Evolutionary conservation across 1,140 invertebrate genomes (phyloP).

Genomic region (Zaprionus ghesquierei): DNA sequence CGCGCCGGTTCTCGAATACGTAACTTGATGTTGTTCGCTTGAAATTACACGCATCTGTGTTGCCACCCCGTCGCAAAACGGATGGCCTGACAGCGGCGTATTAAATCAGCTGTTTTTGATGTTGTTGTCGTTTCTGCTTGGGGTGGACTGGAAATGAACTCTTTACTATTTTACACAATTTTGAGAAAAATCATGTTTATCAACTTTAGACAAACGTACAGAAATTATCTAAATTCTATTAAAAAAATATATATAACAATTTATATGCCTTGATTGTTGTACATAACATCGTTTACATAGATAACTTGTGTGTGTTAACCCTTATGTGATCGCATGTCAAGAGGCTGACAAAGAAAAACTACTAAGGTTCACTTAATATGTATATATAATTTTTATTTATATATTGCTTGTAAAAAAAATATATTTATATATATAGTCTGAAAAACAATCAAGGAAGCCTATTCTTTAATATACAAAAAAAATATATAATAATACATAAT

Average conservation of each 20-base stretch:
- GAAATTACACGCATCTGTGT: constrained; percentile 52
- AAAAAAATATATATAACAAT: not conserved
- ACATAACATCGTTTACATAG: not conserved
- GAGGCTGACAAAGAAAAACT: not conserved
- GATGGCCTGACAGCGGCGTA: constrained; percentile 35
- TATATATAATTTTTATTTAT: not conserved
- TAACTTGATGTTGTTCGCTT: constrained; percentile 57
- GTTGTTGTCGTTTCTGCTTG: constrained; percentile 13
- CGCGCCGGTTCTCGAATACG: constrained; percentile 51
- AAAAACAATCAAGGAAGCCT: constrained; percentile 66
- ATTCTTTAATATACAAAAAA: constrained; percentile 57
- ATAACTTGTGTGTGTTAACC: constrained; percentile 6
- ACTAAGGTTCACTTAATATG: not conserved
- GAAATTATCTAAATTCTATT: not conserved
- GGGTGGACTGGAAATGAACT: not conserved
- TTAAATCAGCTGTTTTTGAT: constrained; percentile 42
- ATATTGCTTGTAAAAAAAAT: not conserved
- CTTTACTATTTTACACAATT: constrained; percentile 30
- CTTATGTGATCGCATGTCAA: not conserved
- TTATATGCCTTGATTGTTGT: not conserved
- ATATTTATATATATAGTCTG: constrained; percentile 16
- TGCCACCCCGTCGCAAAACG: constrained; percentile 54
- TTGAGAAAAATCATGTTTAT: constrained; percentile 27
- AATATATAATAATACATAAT: constrained; percentile 56
- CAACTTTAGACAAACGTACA: not conserved